Base-by-base conservation (phyloP, 2,113 vertebrate genomes). In the Pseudonaja textilis region DNA sequence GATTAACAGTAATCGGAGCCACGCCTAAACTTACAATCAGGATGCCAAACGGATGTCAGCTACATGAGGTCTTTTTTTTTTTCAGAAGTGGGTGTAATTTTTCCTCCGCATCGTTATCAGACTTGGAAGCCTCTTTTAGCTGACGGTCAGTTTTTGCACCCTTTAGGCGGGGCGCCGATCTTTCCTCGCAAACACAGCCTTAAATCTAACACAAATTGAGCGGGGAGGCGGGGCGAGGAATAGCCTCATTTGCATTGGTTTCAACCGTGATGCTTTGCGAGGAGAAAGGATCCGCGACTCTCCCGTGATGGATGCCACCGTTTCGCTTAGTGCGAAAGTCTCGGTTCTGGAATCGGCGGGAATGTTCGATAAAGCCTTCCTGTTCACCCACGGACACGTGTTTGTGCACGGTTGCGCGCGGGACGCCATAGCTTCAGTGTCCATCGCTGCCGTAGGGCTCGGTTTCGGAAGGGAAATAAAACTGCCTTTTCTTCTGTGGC, bases 391-490 rank as follows among this genome's bases (percentile, higher is more conserved):
- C 1, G 9, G 3, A 85, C 23, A 14, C 55, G 39, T 11, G 25
- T 18, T 85, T 6, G 1, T 1, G 0, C 4, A 5, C 0, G 29
- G 3, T 85, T 3, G 0, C 1, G 0, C 8, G 22, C 0, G 61
- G 3, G 34, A 11, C 69, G 5, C 52, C 52, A 0, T 91, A 57
- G 42, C 6, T 0, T 69, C 0, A 2, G 1, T 20, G 9, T 6
- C 0, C 4, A 6, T 0, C 12, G 4, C 22, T 0, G 22, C 0
- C 8, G 0, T 26, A 39, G 4, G 12, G 23, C 1, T 20, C 0
- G 52, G 11, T 11, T 4, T 85, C 90, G 11, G 29, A 0, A 29
- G 8, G 0, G 8, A 50, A 0, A 1, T 0, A 9, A 9, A 1
- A 0, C 1, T 10, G 47, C 47, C 47, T 50, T 50, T 50, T 50